Percentiles rank a stretch among this genome's conserved stretches.
Evolutionary conservation across 2,113 vertebrate genomes (phyloP).

Genomic region (Megaceryle maxima): DNA sequence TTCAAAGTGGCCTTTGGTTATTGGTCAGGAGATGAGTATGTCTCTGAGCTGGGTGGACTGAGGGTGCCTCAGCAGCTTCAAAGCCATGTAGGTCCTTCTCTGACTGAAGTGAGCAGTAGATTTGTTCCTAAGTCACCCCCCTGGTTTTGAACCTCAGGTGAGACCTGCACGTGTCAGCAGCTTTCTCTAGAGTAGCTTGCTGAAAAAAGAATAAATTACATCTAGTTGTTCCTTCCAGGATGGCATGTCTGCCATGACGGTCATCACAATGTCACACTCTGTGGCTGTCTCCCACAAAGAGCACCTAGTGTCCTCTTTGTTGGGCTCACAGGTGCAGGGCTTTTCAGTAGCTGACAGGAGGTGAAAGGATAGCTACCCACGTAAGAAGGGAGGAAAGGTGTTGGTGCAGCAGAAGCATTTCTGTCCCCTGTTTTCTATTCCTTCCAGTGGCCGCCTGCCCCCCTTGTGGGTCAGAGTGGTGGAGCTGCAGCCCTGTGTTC

Average conservation of each 20-base stretch:
- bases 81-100: background rate
- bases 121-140: background rate
- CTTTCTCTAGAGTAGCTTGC: background rate
- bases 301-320: background rate
- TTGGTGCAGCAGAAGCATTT: background rate
- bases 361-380: fast-evolving
- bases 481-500: slow-evolving; percentile 73
- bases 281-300: background rate
- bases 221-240: background rate
- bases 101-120: background rate
- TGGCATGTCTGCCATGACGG: background rate
- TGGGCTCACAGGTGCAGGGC: background rate
- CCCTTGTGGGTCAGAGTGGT: slow-evolving; percentile 65
- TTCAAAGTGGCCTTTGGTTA: background rate
- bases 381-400: background rate
- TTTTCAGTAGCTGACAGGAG: background rate
- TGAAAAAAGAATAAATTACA: background rate
- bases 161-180: background rate
- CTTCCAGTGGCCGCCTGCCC: slow-evolving; percentile 69
- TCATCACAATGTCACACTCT: background rate
- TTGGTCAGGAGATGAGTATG: background rate
- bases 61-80: background rate
- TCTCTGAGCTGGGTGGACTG: background rate
- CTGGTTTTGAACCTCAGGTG: background rate
- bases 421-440: background rate